A percentile compares a stretch with the other conserved stretches of the same genome.
phyloP scores from a whole-genome alignment of 2,113 vertebrate species.

The Probosciger aterrimus region DNA sequence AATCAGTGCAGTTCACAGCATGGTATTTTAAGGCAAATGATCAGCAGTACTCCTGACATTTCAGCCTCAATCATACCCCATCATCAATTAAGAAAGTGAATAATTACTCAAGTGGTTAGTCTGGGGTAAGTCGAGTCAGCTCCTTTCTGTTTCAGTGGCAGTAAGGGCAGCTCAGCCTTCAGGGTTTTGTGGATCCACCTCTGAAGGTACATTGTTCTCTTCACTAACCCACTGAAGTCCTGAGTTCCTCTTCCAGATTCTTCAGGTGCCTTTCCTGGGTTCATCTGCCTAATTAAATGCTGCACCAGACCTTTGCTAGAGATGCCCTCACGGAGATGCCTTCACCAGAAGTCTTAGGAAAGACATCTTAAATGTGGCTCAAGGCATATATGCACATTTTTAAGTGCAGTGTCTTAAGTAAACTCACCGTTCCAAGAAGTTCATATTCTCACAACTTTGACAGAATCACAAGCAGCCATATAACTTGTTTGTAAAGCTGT shows the following conservation, averaged over 20 bases:
- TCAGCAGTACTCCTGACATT: not conserved
- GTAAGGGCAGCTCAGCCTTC: not conserved
- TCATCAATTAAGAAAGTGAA: not conserved
- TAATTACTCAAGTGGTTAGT: not conserved
- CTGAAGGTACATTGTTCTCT: not conserved
- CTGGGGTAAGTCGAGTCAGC: not conserved
- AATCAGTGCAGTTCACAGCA: not conserved
- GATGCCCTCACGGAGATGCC: not conserved
- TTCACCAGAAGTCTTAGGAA: not conserved
- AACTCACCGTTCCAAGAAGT: not conserved
- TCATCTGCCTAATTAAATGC: not conserved
- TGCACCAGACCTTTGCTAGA: not conserved
- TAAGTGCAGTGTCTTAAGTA: not conserved
- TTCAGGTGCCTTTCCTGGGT: not conserved
- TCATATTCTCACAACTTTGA: not conserved
- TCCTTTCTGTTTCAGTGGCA: not conserved
- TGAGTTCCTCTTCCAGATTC: not conserved
- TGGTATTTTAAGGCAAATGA: not conserved
- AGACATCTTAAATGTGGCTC: not conserved
- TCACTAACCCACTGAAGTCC: not conserved
- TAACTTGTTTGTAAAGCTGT: slow-evolving; percentile 12
- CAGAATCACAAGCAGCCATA: not conserved
- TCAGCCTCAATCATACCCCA: not conserved
- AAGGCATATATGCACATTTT: not conserved
- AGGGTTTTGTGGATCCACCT: not conserved